Evolutionary conservation across 2,888 invertebrate genomes (phyloP), one percentile per base, ranked within the genome.

Genomic region (Trichacis sp.): DNA sequence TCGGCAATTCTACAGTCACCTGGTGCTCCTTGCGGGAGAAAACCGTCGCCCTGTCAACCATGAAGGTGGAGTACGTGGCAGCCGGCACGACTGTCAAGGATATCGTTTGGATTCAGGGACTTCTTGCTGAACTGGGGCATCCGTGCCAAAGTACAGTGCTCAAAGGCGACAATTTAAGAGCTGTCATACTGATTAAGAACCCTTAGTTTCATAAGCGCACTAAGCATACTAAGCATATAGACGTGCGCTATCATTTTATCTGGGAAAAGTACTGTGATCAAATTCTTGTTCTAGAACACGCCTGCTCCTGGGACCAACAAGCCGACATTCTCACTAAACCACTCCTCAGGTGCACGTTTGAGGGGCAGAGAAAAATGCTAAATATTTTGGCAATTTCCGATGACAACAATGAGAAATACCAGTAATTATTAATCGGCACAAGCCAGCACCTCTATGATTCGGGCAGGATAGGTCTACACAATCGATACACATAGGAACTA

Each of bases 161-260:
- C 4, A 45, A 55, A 33, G 42, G 55, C 19, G 61, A 55, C 33
- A 61, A 40, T 30, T 47, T 56, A 33, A 62, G 56, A 40, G 51
- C 40, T 38, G 56, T 62, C 18, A 17, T 33, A n/a, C 29, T 56
- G 1, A 36, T 56, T 11, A 62, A 46, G 9, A 62, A 62, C 30
- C 48, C 55, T 8, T 55, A 46, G 15, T 62, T 62, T 29, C 55
- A 52, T 19, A 55, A 62, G 45, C 20, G 56, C 1, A 47, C 30
- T n/a, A n/a, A n/a, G n/a, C n/a, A n/a, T n/a, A n/a, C n/a, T 15
- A 62, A 62, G 38, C 51, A 61, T 40, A 55, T 62, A 1, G 62
- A 62, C 48, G 43, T 55, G 14, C 54, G 55, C 18, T 50, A 36
- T 19, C 53, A 54, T 29, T 49, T 42, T 24, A 53, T 49, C 14